Percentiles rank a stretch among this genome's conserved stretches.
phyloP scores from a whole-genome alignment of 2,888 invertebrate genomes.

The Scaptodrosophila latifasciaeformis region DNA sequence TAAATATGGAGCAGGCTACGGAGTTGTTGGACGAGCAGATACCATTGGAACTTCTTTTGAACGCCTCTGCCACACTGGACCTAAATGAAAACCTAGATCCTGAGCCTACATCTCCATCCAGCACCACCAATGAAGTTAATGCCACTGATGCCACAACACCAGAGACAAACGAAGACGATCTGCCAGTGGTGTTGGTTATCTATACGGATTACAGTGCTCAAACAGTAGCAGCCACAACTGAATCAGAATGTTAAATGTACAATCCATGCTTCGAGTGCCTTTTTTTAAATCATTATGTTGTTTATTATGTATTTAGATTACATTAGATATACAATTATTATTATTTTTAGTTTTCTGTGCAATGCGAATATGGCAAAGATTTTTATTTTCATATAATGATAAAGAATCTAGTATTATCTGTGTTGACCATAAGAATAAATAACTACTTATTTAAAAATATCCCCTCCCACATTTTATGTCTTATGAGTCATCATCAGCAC shows the following conservation, averaged over 20 bases:
- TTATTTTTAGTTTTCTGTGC: neutral
- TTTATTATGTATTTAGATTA: neutral
- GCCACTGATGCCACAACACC: neutral
- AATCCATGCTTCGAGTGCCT: neutral
- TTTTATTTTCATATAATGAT: conserved; percentile 40
- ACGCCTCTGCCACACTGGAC: conserved; percentile 47
- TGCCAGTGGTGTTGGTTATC: conserved; percentile 62
- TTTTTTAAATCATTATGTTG: neutral
- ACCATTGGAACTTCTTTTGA: conserved; percentile 59
- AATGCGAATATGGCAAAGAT: conserved; percentile 28
- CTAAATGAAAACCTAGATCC: conserved; percentile 35
- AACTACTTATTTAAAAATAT: no score
- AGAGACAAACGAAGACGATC: conserved; percentile 28
- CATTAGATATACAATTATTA: conserved; percentile 1
- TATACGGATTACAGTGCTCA: conserved; percentile 55
- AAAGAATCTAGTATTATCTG: conserved; percentile 18
- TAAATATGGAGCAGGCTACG: conserved; percentile 34
- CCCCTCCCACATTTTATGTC: no score
- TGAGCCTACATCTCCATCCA: conserved; percentile 9
- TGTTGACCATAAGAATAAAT: conserved; percentile 11
- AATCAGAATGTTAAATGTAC: neutral
- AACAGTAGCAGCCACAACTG: no score
- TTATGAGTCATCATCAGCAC: no score
- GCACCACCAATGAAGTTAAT: no score
- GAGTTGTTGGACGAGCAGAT: conserved; percentile 50